Percentiles rank a stretch among this genome's conserved stretches.
phyloP scores from a whole-genome alignment of 1,140 invertebrate genomes.

The Battus philenor region DNA sequence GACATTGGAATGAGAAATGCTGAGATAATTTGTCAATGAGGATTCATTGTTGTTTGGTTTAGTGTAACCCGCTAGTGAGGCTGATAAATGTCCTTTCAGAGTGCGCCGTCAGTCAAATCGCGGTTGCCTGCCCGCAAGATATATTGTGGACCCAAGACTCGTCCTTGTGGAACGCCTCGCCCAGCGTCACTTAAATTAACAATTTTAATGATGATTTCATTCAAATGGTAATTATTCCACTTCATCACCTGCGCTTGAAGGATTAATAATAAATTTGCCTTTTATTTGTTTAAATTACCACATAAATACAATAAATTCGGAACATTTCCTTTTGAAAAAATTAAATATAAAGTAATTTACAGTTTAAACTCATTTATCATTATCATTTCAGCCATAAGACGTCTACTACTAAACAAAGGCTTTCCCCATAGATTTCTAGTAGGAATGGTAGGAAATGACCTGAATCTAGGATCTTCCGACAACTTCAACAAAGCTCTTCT shows the following conservation, averaged over 20 bases:
- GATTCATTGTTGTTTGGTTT: constrained; percentile 74
- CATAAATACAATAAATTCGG: not conserved
- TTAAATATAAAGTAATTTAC: no score
- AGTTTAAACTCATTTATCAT: no score
- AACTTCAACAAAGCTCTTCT: no score
- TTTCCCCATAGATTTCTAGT: no score
- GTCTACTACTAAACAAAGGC: no score
- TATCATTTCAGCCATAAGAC: no score
- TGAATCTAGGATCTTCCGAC: no score
- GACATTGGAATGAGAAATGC: constrained; percentile 55
- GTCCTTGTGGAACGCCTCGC: constrained; percentile 50
- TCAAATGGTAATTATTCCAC: not conserved
- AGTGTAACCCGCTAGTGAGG: constrained; percentile 69
- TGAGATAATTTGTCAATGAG: constrained; percentile 72
- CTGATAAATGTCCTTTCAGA: constrained; percentile 74
- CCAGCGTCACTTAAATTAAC: constrained; percentile 47
- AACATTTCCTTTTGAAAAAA: no score
- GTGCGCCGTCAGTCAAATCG: constrained; percentile 70
- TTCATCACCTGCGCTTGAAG: constrained; percentile 19
- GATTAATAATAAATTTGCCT: not conserved
- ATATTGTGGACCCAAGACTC: constrained; percentile 66
- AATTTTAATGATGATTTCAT: constrained; percentile 35
- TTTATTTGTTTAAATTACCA: not conserved
- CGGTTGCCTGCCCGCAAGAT: constrained; percentile 71
- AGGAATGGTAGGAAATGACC: no score